Conservation (phyloP, 2,888 invertebrate species). For the Aricia artaxerxes region DNA sequence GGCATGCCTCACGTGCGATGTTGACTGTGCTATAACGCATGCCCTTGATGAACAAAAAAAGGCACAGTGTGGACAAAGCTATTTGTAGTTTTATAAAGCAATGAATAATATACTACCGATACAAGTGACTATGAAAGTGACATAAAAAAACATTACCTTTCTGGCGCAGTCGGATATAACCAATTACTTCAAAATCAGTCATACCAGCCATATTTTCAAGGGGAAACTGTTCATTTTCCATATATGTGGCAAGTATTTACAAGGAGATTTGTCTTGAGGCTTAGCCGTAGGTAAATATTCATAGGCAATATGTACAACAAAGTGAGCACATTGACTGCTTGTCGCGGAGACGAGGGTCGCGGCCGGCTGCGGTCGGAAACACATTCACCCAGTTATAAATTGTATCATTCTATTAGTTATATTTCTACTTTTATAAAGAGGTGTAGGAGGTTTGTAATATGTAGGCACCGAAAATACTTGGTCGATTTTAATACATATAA, state of each 20-base stretch:
- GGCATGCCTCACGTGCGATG: too few species aligned
- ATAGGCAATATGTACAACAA: constrained; percentile 54
- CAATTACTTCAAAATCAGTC: too few species aligned
- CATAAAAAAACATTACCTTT: too few species aligned
- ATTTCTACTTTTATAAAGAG: constrained; percentile 7
- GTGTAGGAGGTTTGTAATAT: neutral
- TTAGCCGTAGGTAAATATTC: constrained; percentile 46
- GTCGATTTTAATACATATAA: neutral
- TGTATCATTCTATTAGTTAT: constrained; percentile 21
- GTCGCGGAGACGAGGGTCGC: constrained; percentile 63
- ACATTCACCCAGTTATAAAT: constrained; percentile 52
- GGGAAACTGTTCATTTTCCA: neutral
- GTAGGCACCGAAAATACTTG: neutral
- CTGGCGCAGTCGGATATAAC: too few species aligned
- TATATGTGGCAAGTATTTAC: neutral
- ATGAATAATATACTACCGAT: too few species aligned
- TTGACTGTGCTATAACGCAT: too few species aligned
- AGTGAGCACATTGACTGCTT: constrained; percentile 70
- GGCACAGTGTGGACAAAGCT: too few species aligned
- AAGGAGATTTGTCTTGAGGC: constrained; percentile 5
- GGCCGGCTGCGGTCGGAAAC: constrained; percentile 55
- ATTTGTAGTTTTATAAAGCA: too few species aligned
- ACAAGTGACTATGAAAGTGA: too few species aligned
- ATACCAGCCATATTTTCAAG: neutral
- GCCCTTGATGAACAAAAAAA: too few species aligned